phyloP scores from a whole-genome alignment of 1,140 invertebrate species.

The Phenacoccus solenopsis region DNA sequence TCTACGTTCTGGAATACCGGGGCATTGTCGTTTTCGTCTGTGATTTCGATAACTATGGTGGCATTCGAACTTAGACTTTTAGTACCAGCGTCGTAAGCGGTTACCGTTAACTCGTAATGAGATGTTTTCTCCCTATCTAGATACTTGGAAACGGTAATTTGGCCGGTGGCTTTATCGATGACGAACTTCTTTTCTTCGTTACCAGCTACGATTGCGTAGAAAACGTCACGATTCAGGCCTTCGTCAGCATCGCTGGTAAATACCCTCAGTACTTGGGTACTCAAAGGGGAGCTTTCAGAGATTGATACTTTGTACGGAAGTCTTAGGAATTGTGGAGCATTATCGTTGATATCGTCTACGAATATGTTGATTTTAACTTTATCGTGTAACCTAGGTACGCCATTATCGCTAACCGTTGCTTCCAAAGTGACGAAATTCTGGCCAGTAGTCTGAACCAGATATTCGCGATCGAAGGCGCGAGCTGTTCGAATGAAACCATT shows the following conservation, averaged over 20 bases:
- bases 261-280: constrained; percentile 68
- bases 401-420: constrained; percentile 78
- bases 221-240: constrained; percentile 79
- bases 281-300: constrained; percentile 62
- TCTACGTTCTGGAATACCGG: constrained; percentile 65
- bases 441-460: constrained; percentile 57
- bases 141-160: constrained; percentile 56
- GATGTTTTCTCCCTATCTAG: constrained; percentile 77
- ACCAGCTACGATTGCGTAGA: constrained; percentile 66
- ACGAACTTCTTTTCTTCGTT: constrained; percentile 68
- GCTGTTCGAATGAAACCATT: constrained; percentile 85
- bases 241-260: constrained; percentile 79
- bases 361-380: constrained; percentile 80
- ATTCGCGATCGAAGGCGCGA: constrained; percentile 74
- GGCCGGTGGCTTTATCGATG: constrained; percentile 77
- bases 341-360: constrained; percentile 85
- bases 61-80: constrained; percentile 54
- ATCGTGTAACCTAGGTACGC: constrained; percentile 60
- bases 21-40: constrained; percentile 90
- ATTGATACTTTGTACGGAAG: constrained; percentile 72
- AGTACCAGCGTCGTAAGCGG: constrained; percentile 66
- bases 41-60: constrained; percentile 61
- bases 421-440: constrained; percentile 67
- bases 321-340: constrained; percentile 69
- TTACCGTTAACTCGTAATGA: constrained; percentile 61